Evolutionary conservation across 2,797 vertebrate genomes (phyloP), one percentile per base, ranked within the genome.

Genomic region (Poecilia wingei): DNA sequence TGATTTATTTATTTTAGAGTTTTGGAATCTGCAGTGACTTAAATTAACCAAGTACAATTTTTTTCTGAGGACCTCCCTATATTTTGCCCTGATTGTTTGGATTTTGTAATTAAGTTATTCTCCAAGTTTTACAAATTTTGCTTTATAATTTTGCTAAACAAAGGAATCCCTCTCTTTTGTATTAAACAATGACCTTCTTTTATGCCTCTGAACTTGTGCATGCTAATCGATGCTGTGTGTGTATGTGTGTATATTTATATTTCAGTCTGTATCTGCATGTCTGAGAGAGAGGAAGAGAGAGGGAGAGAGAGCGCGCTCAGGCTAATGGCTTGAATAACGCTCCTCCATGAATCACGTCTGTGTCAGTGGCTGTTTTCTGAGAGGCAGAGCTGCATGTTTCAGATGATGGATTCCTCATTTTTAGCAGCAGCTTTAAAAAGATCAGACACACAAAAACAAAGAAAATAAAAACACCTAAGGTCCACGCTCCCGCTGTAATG

Each of bases 321-420:
- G 74, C 69, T 86, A 84, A 86, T 84, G 57, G 80, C 69, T 82
- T 76, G 49, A 74, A 4, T 77, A 80, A 77, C 66, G 25, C 51
- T 72, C 39, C 80, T 81, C 76, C 72, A 81, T 84, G 82, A 84
- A 84, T 87, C 84, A 86, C 69, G 41, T 51, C 12, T 47, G 31
- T 82, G 80, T 83, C 84, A 76, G 61, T n/a, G 2, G 74, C 25
- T 2, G 36, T 82, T 84, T 72, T 78, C 41, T 39, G 74, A 77
- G 41, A 78, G 55, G 72, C 49, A 80, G 49, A 69, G 57, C 41
- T 1, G 45, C 46, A 66, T 82, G 75, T 81, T 77, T 69, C 71
- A 45, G 33, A 49, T 86, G 68, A 89, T 78, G 68, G 77, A 81
- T 78, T 79, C 77, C 51, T 86, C 57, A 75, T 84, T 79, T 73